Conservation (phyloP, 92 coral and sea anemone species). For the Phenganax subtilis region DNA sequence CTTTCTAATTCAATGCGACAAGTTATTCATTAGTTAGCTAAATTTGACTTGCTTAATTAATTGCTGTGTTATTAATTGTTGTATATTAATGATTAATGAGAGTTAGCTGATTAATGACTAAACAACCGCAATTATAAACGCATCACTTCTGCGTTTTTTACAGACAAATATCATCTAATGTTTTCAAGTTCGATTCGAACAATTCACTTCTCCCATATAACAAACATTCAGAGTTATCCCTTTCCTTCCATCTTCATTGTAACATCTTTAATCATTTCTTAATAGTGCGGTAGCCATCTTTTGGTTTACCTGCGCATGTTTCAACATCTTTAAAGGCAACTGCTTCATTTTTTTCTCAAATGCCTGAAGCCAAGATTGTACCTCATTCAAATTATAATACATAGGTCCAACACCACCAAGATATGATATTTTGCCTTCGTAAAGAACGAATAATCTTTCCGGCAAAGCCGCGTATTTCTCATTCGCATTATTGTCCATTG, state of each 20-base stretch:
- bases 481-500: conserved; percentile 61
- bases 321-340: background rate
- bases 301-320: background rate
- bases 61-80: too few species aligned
- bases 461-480: conserved; percentile 66
- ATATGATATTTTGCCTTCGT: conserved; percentile 54
- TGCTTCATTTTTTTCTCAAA: conserved; percentile 17
- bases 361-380: conserved; percentile 53
- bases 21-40: too few species aligned
- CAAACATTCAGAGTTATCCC: background rate
- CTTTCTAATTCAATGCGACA: too few species aligned
- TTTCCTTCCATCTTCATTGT: background rate
- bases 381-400: conserved; percentile 55
- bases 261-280: background rate
- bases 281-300: background rate
- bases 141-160: too few species aligned
- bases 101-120: too few species aligned
- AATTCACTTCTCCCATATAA: background rate
- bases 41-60: too few species aligned
- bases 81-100: too few species aligned
- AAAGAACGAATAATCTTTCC: conserved; percentile 63
- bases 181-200: background rate
- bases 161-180: too few species aligned
- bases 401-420: conserved; percentile 80
- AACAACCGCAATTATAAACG: too few species aligned